Evolutionary conservation across 2,113 vertebrate species (phyloP).

Genomic region (Urocitellus parryii): DNA sequence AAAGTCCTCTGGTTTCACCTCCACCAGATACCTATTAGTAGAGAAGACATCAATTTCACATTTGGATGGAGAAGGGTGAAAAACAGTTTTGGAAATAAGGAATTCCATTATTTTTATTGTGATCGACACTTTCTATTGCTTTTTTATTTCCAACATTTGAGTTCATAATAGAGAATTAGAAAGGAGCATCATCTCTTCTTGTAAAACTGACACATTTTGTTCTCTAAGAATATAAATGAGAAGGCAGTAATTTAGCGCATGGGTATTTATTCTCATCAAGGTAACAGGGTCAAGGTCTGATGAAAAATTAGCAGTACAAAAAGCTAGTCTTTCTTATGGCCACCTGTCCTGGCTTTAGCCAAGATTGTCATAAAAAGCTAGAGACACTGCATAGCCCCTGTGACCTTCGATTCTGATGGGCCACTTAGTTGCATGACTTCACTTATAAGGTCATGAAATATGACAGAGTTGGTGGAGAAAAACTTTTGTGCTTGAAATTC

Average conservation of each 20-base stretch:
- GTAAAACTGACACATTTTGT: slow-evolving; percentile 23
- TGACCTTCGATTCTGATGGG: background rate
- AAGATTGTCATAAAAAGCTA: background rate
- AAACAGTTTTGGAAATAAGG: background rate
- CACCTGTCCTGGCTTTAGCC: background rate
- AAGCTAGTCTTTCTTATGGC: slow-evolving; percentile 42
- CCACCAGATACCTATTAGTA: background rate
- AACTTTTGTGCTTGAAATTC: slow-evolving; percentile 44
- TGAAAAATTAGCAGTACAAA: background rate
- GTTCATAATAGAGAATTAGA: slow-evolving; percentile 53
- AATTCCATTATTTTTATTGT: background rate
- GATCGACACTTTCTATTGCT: background rate
- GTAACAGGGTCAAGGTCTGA: slow-evolving; percentile 51
- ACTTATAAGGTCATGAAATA: slow-evolving; percentile 1
- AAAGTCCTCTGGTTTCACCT: background rate
- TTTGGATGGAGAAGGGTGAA: background rate
- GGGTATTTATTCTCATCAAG: slow-evolving; percentile 10
- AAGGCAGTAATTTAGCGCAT: background rate
- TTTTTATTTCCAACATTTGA: background rate
- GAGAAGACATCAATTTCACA: no score
- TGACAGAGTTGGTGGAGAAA: background rate
- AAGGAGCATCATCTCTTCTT: background rate
- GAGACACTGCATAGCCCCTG: background rate
- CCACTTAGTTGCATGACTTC: background rate
- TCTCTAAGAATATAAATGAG: background rate